Percentiles rank a stretch among this genome's conserved stretches.
Conservation (phyloP, 2,888 invertebrate species). For the Polyploca ridens region DNA sequence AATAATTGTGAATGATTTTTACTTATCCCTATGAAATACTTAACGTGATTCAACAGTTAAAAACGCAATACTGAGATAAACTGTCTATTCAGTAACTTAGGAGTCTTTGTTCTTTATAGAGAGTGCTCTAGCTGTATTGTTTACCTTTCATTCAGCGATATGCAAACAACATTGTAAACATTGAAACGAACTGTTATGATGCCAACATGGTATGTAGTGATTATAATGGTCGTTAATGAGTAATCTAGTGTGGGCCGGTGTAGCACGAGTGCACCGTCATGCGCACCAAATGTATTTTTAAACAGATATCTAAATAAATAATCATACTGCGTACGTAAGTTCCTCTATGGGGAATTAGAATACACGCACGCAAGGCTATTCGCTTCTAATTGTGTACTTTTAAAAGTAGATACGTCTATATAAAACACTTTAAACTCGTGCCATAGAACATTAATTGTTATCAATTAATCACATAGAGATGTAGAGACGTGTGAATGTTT, state of each 20-base stretch:
- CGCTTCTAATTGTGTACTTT: background rate
- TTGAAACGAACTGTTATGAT: background rate
- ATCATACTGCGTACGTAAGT: background rate
- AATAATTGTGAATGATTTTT: too few relatives aligned
- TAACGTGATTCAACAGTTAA: background rate
- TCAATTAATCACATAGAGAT: too few relatives aligned
- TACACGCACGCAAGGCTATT: background rate
- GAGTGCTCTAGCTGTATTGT: too few relatives aligned
- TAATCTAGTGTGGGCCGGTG: conserved; percentile 17
- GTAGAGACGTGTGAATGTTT: too few relatives aligned
- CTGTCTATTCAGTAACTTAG: too few relatives aligned
- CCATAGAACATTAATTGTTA: background rate
- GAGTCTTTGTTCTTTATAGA: too few relatives aligned
- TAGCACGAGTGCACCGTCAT: conserved; percentile 3
- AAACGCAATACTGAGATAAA: too few relatives aligned
- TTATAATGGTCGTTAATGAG: conserved; percentile 23
- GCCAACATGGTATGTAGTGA: conserved; percentile 13
- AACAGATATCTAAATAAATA: background rate
- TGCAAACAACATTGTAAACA: conserved; percentile 1
- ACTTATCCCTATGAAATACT: too few relatives aligned
- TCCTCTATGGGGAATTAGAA: background rate
- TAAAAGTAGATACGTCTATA: too few relatives aligned
- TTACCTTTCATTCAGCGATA: background rate
- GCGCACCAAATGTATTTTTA: conserved; percentile 13
- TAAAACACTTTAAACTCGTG: background rate